Evolutionary conservation across 1,140 invertebrate genomes (phyloP).

Genomic region (Drosophila melanogaster): Release_6_plus_ISO1_MT NC_004354.4:16476501-16477000

Average conservation of each 20-base stretch:
- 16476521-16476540: conserved; percentile 18
- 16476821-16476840: conserved; percentile 45
- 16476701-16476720: conserved; percentile 28
- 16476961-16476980: conserved; percentile 38
- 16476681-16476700: conserved; percentile 17
- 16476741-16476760: conserved; percentile 9
- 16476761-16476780: conserved; percentile 22
- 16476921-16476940: conserved; percentile 40
- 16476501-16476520: conserved; percentile 11
- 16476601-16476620: conserved; percentile 22
- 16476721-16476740: conserved; percentile 10
- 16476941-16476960: conserved; percentile 39
- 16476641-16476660: conserved; percentile 33
- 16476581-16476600: conserved; percentile 14
- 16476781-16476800: conserved; percentile 39
- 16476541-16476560: conserved; percentile 30
- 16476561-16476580: conserved; percentile 47
- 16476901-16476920: conserved; percentile 48
- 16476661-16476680: conserved; percentile 15
- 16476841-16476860: conserved; percentile 29
- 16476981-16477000: conserved; percentile 68
- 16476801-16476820: conserved; percentile 36
- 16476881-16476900: conserved; percentile 52
- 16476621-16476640: conserved; percentile 24
- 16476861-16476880: conserved; percentile 33